Evolutionary conservation across 2,888 invertebrate genomes (phyloP), one percentile per base, ranked within the genome.

Genomic region (Hirtodrosophila histrioides): DNA sequence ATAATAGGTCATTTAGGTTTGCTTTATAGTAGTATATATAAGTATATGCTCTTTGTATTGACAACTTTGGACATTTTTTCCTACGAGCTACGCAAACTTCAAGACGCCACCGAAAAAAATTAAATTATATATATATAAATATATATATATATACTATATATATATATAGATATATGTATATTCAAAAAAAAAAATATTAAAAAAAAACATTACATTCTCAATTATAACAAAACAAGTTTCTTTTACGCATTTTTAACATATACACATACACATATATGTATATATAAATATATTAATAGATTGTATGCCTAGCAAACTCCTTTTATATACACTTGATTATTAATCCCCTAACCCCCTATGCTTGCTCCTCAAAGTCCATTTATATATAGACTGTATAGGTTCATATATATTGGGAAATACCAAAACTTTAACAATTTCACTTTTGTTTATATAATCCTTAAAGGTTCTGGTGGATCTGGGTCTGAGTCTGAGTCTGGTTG

Each of bases 51-150:
- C 78, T 75, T 77, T 69, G 73, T 73, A 69, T 87, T 87, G 85
- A 85, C 82, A 84, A 70, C 85, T 85, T 86, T 86, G 82, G 87
- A 85, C 85, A 84, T 76, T 75, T 83, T 27, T 67, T 58, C 54
- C 72, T 68, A 66, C 57, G 44, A 69, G 40, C 69, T 71, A 71
- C 49, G 50, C 68, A 72, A 54, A 68, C 50, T 69, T 58, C 17
- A 61, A 61, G 69, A 72, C 54, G 57, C 41, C 63, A 54, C 29
- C 33, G 36, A 55, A 57, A 65, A 77, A 74, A 66, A 63, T 61
- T 53, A 53, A 23, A 45, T 51, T 55, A 60, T 31, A 55, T 75
- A 63, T 57, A 56, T 37, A 53, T 50, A 37, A 36, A 64, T 49
- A 43, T 69, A 41, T 63, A 44, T 49, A 17, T 55, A 60, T 31